Evolutionary conservation across 2,113 vertebrate species (phyloP).

Genomic region (Silurus asotus): DNA sequence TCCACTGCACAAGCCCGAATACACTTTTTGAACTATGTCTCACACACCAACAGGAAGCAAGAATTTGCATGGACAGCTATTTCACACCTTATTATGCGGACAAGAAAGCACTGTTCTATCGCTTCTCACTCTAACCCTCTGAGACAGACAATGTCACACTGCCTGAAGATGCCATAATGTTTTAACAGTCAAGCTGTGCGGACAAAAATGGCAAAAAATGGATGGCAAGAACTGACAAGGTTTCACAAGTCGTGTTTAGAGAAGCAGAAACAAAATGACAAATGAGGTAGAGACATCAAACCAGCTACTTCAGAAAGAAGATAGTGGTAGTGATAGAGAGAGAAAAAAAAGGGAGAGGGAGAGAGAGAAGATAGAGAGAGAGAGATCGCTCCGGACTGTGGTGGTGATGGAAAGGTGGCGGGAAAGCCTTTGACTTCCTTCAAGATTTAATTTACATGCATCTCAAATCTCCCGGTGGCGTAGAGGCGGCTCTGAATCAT

Average conservation of each 20-base stretch:
- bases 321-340: conserved; percentile 11
- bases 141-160: conserved; percentile 48
- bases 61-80: conserved; percentile 66
- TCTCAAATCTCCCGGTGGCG: conserved; percentile 49
- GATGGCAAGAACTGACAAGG: conserved; percentile 15
- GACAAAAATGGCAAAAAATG: conserved; percentile 60
- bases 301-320: conserved; percentile 42
- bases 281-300: conserved; percentile 54
- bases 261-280: conserved; percentile 38
- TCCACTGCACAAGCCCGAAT: conserved; percentile 13
- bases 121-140: conserved; percentile 48
- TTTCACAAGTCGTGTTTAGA: conserved; percentile 7
- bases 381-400: conserved; percentile 21
- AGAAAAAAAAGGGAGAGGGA: conserved; percentile 15
- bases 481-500: conserved; percentile 87
- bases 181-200: conserved; percentile 35
- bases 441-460: conserved; percentile 7
- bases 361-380: conserved; percentile 38
- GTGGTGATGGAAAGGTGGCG: conserved; percentile 14
- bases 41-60: conserved; percentile 53
- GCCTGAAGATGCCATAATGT: conserved; percentile 51
- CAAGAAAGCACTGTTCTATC: conserved; percentile 53
- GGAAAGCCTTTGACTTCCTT: conserved; percentile 26
- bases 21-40: conserved; percentile 40
- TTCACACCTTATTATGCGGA: conserved; percentile 61